Evolutionary conservation across 2,888 invertebrate genomes (phyloP).

Genomic region (Acanthopleura granulata): DNA sequence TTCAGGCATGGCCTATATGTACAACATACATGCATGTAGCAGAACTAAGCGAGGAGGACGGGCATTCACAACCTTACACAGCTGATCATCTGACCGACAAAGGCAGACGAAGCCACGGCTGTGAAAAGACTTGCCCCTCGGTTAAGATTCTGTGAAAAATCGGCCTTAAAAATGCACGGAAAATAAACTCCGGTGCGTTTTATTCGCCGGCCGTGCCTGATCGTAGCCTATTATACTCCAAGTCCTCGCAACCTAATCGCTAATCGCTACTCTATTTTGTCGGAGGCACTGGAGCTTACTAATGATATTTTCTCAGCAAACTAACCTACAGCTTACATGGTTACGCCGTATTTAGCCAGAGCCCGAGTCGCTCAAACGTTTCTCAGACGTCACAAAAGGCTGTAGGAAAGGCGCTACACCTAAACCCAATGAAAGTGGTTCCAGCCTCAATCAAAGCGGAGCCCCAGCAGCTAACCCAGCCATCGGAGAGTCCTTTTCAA

Average conservation of each 20-base stretch:
- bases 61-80: too few relatives aligned
- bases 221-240: not conserved
- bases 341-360: slow-evolving; percentile 10
- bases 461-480: not conserved
- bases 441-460: not conserved
- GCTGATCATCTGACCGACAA: too few relatives aligned
- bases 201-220: slow-evolving; percentile 11
- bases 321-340: slow-evolving; percentile 15
- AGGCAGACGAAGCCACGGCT: too few relatives aligned
- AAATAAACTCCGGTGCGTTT: not conserved
- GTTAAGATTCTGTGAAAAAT: not conserved
- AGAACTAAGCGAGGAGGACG: too few relatives aligned
- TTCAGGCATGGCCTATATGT: too few relatives aligned
- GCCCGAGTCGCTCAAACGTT: slow-evolving; percentile 1
- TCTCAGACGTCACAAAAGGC: slow-evolving; percentile 1
- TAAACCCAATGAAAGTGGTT: slow-evolving; percentile 5
- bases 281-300: not conserved
- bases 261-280: slow-evolving; percentile 14
- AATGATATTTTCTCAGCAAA: slow-evolving; percentile 17
- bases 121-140: too few relatives aligned
- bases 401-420: not conserved
- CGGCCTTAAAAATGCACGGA: not conserved
- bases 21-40: too few relatives aligned
- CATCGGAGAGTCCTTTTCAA: slow-evolving; percentile 2
- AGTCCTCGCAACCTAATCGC: slow-evolving; percentile 6